phyloP scores from a whole-genome alignment of 1,140 invertebrate species.

The Octopus sinensis region DNA sequence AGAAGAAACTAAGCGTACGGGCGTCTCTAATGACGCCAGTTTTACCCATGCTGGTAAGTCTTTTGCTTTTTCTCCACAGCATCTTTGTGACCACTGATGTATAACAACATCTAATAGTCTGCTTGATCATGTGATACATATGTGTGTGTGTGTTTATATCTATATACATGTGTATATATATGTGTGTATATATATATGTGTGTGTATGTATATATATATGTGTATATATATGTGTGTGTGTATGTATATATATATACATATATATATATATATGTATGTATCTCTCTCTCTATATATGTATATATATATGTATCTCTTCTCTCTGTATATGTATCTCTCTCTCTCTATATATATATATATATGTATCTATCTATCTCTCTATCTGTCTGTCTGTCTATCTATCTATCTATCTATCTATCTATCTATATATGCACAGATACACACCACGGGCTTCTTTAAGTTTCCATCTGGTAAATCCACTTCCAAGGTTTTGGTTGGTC shows the following conservation, averaged over 20 bases:
- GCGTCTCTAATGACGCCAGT: conserved; percentile 73
- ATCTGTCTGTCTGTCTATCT: too few species aligned
- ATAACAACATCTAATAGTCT: too few species aligned
- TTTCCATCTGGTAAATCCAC: too few species aligned
- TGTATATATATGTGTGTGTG: background rate
- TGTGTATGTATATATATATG: too few species aligned
- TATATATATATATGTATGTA: background rate
- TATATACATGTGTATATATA: background rate
- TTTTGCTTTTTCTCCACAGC: background rate
- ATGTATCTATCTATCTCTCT: too few species aligned
- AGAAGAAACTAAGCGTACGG: conserved; percentile 52
- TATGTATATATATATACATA: background rate
- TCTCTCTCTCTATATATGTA: background rate
- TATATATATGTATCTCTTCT: background rate
- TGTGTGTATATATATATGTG: background rate
- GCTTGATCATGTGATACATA: background rate
- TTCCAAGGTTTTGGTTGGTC: too few species aligned
- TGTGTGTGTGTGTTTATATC: background rate
- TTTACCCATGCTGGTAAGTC: conserved; percentile 77
- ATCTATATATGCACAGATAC: too few species aligned
- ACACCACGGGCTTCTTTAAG: too few species aligned
- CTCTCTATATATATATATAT: too few species aligned
- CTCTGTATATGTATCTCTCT: too few species aligned
- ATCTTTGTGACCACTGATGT: too few species aligned
- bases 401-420: too few species aligned